A percentile compares a stretch with the other conserved stretches of the same genome.
These are phyloP conservation scores for Bombus sibiricus DNA, from an alignment of 1,140 invertebrate genomes.

Conservation along the genomic window DNA sequence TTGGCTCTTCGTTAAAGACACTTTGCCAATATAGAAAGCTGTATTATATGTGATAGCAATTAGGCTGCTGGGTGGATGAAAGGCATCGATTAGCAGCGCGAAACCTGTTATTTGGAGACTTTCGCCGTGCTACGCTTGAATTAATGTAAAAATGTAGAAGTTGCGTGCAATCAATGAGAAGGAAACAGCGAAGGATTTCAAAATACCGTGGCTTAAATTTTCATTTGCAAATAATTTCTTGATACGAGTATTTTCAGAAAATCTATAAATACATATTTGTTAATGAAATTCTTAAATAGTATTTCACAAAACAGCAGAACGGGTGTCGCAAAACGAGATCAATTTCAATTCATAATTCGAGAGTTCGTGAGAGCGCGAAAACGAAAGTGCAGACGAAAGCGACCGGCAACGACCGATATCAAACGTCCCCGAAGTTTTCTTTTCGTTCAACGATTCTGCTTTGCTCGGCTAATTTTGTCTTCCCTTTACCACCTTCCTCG, in stretches of 20 bases:
- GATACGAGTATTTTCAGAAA: not conserved
- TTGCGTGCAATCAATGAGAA: not conserved
- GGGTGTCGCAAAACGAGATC: too few relatives aligned
- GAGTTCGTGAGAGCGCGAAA: not conserved
- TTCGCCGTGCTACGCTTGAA: not conserved
- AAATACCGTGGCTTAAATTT: not conserved
- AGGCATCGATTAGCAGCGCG: constrained; percentile 34
- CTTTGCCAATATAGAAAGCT: constrained; percentile 34
- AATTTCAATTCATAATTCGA: not conserved
- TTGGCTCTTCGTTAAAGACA: constrained; percentile 55
- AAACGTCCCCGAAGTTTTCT: constrained; percentile 52
- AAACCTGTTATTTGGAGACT: constrained; percentile 18
- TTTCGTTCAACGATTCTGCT: constrained; percentile 54
- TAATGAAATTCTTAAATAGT: not conserved
- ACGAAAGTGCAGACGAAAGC: constrained; percentile 5
- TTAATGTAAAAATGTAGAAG: constrained; percentile 4
- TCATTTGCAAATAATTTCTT: not conserved
- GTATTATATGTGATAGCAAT: constrained; percentile 51
- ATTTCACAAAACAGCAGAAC: not conserved
- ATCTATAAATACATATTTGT: not conserved
- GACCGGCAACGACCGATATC: not conserved
- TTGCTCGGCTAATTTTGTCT: constrained; percentile 55
- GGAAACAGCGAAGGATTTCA: too few relatives aligned
- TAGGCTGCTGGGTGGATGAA: constrained; percentile 27
- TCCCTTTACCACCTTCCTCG: constrained; percentile 20